Evolutionary conservation across 2,113 vertebrate genomes (phyloP), one percentile per base, ranked within the genome.

Genomic region (Pionites leucogaster): DNA sequence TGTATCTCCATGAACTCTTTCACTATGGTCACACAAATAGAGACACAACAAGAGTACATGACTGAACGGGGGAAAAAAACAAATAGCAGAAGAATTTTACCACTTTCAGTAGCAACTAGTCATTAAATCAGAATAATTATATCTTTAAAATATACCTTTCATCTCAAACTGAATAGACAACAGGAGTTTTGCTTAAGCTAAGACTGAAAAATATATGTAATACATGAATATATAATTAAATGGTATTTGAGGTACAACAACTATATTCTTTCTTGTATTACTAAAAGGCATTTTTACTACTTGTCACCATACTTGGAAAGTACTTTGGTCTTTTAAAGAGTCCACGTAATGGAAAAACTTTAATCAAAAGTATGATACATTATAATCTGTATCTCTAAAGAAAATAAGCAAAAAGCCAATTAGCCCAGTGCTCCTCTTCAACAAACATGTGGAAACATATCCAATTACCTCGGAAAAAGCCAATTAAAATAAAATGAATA

Each of bases 401-500:
- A 96, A 98, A 90, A 87, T 46, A 76, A 96, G 62, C 82, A 92
- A 90, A 96, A 91, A 96, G 52, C 74, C 82, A 97, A 96, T 96
- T 96, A 98, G 81, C 44, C 62, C 71, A 95, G 28, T 70, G 31
- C 42, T 90, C 72, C 60, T 72, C 85, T 95, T 87, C 84, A 67
- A 95, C 81, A 96, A 93, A 87, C 77, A 88, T 63, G 55, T 63
- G 80, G 89, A 89, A 97, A 92, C 60, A 92, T 65, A 96, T 9
- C 86, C 83, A 98, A 95, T 96, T 97, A 96, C 93, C 95, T 94
- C 87, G 72, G 93, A 92, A 97, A 98, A 67, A 97, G 82, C 75
- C 90, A 97, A 97, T 96, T 97, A 97, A 97, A 97, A 95, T 96
- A 91, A 95, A 97, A 96, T 88, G 19, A 96, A 97, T 93, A 94